Percentiles rank a stretch among this genome's conserved stretches.
Evolutionary conservation across 2,888 invertebrate species (phyloP).

Genomic region (Gibbula magus): DNA sequence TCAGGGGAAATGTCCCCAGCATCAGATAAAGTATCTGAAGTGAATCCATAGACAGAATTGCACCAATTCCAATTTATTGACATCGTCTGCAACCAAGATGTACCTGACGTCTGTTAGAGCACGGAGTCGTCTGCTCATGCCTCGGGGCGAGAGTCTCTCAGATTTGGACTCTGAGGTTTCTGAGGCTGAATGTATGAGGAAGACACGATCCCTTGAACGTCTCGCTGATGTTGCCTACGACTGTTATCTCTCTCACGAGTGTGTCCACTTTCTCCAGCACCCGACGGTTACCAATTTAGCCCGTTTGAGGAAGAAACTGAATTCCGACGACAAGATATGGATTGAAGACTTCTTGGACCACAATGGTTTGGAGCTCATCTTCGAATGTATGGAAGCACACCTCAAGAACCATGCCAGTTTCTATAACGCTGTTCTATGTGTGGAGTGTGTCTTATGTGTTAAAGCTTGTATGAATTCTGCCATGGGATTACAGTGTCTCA

Average conservation of each 20-base stretch:
- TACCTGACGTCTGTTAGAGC: not conserved
- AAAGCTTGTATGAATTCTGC: constrained; percentile 86
- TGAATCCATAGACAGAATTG: not conserved
- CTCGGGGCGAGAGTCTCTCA: constrained; percentile 1
- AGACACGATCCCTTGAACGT: constrained; percentile 47
- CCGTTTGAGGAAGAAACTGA: constrained; percentile 64
- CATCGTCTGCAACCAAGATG: not conserved
- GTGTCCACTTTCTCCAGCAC: constrained; percentile 56
- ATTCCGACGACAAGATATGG: constrained; percentile 59
- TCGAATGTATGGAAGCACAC: constrained; percentile 60
- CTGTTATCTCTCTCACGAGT: constrained; percentile 54
- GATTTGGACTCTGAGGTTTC: not conserved
- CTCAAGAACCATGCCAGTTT: constrained; percentile 51
- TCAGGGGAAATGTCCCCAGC: too few relatives aligned
- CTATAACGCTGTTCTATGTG: constrained; percentile 56
- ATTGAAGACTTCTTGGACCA: constrained; percentile 68
- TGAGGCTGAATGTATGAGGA: not conserved
- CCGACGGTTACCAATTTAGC: constrained; percentile 66
- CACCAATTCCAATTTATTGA: not conserved
- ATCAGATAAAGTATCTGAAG: too few relatives aligned
- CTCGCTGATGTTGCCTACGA: constrained; percentile 56
- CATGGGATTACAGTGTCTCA: constrained; percentile 94
- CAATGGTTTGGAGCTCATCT: constrained; percentile 62
- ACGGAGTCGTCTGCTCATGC: not conserved
- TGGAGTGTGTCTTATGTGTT: constrained; percentile 71